phyloP scores from a whole-genome alignment of 2,113 vertebrate genomes.

The Thermophis baileyi region DNA sequence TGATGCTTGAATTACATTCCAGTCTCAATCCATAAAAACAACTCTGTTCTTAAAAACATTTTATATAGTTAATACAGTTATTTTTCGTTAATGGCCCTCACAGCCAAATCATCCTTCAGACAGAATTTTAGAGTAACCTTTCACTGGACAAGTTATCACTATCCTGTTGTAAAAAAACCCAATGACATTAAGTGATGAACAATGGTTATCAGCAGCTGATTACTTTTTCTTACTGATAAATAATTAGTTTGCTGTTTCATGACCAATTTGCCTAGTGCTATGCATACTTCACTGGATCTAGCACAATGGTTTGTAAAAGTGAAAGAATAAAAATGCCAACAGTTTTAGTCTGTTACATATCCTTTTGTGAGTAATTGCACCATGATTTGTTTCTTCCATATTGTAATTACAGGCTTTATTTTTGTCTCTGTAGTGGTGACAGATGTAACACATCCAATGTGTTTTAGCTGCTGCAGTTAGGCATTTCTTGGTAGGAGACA shows the following conservation, averaged over 20 bases:
- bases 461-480: neutral
- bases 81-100: slow-evolving; percentile 4
- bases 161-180: slow-evolving; percentile 25
- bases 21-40: neutral
- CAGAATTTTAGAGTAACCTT: slow-evolving; percentile 23
- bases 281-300: neutral
- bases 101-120: neutral
- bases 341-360: neutral
- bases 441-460: neutral
- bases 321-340: neutral
- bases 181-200: slow-evolving; percentile 29
- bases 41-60: accelerated
- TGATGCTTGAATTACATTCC: neutral
- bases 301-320: neutral
- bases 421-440: slow-evolving; percentile 12
- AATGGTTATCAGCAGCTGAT: slow-evolving; percentile 21
- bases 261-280: neutral
- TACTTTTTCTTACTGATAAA: slow-evolving; percentile 36
- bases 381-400: neutral
- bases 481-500: neutral
- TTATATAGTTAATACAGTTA: neutral
- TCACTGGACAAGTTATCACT: slow-evolving; percentile 1
- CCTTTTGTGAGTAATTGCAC: neutral
- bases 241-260: slow-evolving; percentile 31
- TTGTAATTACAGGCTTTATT: slow-evolving; percentile 6